Conservation (phyloP, 2,797 vertebrate genomes). For the Nyctalus aviator region DNA sequence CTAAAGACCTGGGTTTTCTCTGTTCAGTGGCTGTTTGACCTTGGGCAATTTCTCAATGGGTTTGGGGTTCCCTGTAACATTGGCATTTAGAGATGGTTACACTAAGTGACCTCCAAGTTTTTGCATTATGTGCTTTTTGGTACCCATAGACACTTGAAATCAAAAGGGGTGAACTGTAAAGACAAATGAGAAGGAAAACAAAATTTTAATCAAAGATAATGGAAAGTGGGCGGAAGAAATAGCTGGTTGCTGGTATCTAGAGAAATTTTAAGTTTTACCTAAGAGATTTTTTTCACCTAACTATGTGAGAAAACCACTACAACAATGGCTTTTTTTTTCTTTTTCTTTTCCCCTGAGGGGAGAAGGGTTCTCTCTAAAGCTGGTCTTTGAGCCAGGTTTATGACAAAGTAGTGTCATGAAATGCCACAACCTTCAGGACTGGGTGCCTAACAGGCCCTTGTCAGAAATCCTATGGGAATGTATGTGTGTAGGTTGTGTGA, state of each 20-base stretch:
- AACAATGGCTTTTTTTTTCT: neutral
- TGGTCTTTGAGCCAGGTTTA: slow-evolving; percentile 52
- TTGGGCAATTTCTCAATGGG: slow-evolving; percentile 36
- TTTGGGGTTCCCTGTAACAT: slow-evolving; percentile 35
- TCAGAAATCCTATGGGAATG: slow-evolving; percentile 58
- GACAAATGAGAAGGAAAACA: slow-evolving; percentile 56
- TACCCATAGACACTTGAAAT: slow-evolving; percentile 4
- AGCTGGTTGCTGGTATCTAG: slow-evolving; percentile 38
- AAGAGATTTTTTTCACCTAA: slow-evolving; percentile 47
- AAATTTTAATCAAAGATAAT: slow-evolving; percentile 45
- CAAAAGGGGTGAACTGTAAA: slow-evolving; percentile 13
- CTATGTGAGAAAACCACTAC: slow-evolving; percentile 55
- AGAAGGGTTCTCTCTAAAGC: slow-evolving; percentile 10
- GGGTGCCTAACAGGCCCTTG: slow-evolving; percentile 46
- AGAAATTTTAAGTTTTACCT: slow-evolving; percentile 48
- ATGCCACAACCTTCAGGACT: slow-evolving; percentile 45
- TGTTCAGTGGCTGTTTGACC: slow-evolving; percentile 42
- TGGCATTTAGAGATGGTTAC: slow-evolving; percentile 49
- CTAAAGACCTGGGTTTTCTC: slow-evolving; percentile 36
- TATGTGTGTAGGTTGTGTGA: slow-evolving; percentile 49
- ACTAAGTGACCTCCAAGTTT: slow-evolving; percentile 29
- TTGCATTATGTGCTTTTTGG: slow-evolving; percentile 63
- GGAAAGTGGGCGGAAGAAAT: neutral
- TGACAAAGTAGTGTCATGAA: slow-evolving; percentile 52
- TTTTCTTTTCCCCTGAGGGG: neutral